A percentile compares a stretch with the other conserved stretches of the same genome.
These are phyloP conservation scores for Phrixothrix hirtus DNA, from an alignment of 2,888 invertebrate species.

Conservation along the genomic window DNA sequence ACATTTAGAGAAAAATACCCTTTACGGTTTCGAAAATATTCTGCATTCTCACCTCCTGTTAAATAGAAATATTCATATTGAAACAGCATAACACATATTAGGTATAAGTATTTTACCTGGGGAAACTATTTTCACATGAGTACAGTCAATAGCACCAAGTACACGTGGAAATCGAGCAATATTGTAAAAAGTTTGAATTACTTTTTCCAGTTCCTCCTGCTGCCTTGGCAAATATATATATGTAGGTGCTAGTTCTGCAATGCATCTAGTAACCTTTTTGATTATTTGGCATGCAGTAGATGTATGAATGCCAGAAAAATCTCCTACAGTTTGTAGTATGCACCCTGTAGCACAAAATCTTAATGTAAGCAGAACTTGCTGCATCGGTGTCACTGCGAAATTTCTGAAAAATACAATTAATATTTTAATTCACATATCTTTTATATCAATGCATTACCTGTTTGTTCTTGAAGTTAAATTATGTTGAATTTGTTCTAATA, in stretches of 20 bases:
- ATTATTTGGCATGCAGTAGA: conserved; percentile 8
- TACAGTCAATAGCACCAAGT: conserved; percentile 16
- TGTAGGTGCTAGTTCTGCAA: conserved; percentile 10
- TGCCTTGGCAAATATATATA: conserved; percentile 29
- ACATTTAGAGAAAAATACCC: no score
- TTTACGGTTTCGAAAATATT: no score
- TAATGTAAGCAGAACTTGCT: conserved; percentile 8
- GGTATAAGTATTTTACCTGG: no score
- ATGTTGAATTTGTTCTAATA: not conserved
- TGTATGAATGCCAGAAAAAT: conserved; percentile 11
- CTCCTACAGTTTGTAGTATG: conserved; percentile 6
- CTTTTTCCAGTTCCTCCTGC: not conserved
- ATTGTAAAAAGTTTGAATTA: not conserved
- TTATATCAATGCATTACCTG: not conserved
- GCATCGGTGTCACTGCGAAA: conserved; percentile 5
- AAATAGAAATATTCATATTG: no score
- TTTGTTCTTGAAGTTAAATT: not conserved
- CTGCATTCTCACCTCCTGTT: no score
- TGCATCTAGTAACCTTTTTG: conserved; percentile 5
- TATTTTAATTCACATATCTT: not conserved
- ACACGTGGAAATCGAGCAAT: conserved; percentile 18
- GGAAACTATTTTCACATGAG: no score
- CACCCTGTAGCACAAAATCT: conserved; percentile 8
- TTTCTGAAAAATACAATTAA: conserved; percentile 1
- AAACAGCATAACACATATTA: no score